Percentiles rank a stretch among this genome's conserved stretches.
Conservation (phyloP, 2,888 invertebrate genomes). For the Halocaridina rubra region DNA sequence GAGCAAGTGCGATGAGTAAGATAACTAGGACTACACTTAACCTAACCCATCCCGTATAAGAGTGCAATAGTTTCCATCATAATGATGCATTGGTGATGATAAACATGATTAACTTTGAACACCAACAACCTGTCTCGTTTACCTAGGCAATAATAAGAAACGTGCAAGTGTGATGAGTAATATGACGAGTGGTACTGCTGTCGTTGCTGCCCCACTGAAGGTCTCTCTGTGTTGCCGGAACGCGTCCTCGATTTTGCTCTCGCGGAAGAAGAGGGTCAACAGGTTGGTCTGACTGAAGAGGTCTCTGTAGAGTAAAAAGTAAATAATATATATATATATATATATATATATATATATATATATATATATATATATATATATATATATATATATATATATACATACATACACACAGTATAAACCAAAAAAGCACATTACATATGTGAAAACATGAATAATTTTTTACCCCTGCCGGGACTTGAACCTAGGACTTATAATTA, state of each 20-base stretch:
- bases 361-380: background rate
- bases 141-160: constrained; percentile 66
- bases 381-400: constrained; percentile 5
- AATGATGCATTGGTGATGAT: no score
- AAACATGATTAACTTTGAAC: no score
- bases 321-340: background rate
- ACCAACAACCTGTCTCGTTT: no score
- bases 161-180: constrained; percentile 67
- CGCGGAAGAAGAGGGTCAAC: constrained; percentile 77
- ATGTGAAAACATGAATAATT: no score
- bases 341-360: background rate
- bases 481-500: no score
- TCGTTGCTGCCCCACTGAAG: constrained; percentile 66
- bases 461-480: no score
- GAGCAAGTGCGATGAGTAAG: no score
- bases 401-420: no score
- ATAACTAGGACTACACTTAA: no score
- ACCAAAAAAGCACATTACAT: no score
- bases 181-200: constrained; percentile 67
- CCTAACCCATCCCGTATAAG: no score
- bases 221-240: constrained; percentile 72
- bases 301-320: constrained; percentile 70
- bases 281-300: constrained; percentile 77
- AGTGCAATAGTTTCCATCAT: no score
- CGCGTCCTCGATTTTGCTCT: constrained; percentile 76